phyloP scores from a whole-genome alignment of 1,140 invertebrate genomes.

The Phthorimaea operculella region DNA sequence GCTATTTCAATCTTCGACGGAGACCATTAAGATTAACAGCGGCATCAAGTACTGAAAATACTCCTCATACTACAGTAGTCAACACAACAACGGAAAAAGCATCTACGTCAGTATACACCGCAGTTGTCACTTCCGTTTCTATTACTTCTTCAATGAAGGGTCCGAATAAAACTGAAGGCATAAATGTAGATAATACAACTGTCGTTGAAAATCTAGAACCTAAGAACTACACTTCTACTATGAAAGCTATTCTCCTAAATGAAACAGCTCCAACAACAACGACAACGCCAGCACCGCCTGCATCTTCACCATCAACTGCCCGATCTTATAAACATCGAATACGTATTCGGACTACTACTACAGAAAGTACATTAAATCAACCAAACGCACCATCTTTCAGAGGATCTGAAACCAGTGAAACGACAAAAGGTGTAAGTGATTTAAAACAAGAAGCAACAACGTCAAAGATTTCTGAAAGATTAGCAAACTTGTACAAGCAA shows the following conservation, averaged over 20 bases:
- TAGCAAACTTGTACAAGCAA: slow-evolving; percentile 38
- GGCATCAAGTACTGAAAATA: slow-evolving; percentile 41
- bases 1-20: slow-evolving; percentile 49
- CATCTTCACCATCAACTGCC: background rate
- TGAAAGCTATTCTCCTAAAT: slow-evolving; percentile 27
- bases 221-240: slow-evolving; percentile 25
- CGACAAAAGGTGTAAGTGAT: slow-evolving; percentile 22
- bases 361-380: slow-evolving; percentile 32
- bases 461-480: slow-evolving; percentile 40
- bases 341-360: slow-evolving; percentile 52
- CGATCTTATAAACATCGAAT: slow-evolving; percentile 41
- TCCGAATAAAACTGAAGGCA: slow-evolving; percentile 50
- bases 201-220: slow-evolving; percentile 16
- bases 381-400: slow-evolving; percentile 20
- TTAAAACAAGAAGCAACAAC: slow-evolving; percentile 37
- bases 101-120: slow-evolving; percentile 62
- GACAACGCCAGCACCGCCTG: slow-evolving; percentile 3
- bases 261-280: slow-evolving; percentile 32
- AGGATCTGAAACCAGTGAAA: slow-evolving; percentile 27
- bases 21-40: slow-evolving; percentile 43
- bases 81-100: slow-evolving; percentile 53
- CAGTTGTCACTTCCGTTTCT: slow-evolving; percentile 66
- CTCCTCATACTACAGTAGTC: slow-evolving; percentile 17
- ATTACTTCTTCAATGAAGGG: slow-evolving; percentile 64
- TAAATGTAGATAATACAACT: slow-evolving; percentile 20